Evolutionary conservation across 2,888 invertebrate genomes (phyloP).

Genomic region (Phengaris alcon): DNA sequence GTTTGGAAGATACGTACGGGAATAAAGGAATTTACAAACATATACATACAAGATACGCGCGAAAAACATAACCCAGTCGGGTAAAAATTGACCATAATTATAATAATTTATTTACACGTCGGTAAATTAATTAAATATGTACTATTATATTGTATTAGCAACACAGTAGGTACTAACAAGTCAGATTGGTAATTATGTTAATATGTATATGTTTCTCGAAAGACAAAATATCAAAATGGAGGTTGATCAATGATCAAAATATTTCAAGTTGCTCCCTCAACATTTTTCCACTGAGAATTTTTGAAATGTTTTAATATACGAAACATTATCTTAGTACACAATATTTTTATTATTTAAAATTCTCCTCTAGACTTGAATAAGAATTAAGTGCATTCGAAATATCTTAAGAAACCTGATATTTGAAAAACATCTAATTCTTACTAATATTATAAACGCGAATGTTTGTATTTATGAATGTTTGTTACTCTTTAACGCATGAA

Average conservation of each 20-base stretch:
- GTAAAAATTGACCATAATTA: background rate
- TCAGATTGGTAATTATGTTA: background rate
- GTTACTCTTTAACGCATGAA: too few species aligned
- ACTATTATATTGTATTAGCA: background rate
- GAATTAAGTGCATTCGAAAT: background rate
- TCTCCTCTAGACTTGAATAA: background rate
- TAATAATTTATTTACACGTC: background rate
- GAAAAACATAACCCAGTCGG: too few species aligned
- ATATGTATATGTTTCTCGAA: background rate
- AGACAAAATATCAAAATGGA: background rate
- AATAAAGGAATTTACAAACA: too few species aligned
- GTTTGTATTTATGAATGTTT: too few species aligned
- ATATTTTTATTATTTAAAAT: background rate
- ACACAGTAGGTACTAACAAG: background rate
- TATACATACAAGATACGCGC: too few species aligned
- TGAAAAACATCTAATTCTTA: background rate
- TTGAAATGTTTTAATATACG: background rate
- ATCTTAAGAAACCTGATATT: background rate
- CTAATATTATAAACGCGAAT: background rate
- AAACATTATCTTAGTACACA: background rate
- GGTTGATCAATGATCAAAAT: conserved; percentile 5
- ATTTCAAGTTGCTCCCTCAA: background rate
- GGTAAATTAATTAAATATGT: background rate
- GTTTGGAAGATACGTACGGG: too few species aligned
- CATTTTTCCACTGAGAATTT: background rate